Conservation (phyloP, 2,888 invertebrate genomes). For the Adelphocoris suturalis region DNA sequence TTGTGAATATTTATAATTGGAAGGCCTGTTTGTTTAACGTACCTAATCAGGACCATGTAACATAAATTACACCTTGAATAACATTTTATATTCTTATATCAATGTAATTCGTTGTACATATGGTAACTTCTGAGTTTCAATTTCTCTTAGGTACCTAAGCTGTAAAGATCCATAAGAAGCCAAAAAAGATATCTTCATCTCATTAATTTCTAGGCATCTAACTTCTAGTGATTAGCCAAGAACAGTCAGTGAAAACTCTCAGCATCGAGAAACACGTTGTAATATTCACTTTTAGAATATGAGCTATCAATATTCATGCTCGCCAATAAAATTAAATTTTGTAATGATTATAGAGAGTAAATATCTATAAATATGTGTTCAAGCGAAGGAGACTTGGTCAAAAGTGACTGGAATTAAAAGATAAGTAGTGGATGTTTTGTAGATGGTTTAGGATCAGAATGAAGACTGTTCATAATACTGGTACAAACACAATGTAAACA, state of each 20-base stretch:
- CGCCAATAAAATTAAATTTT: constrained; percentile 72
- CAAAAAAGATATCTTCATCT: constrained; percentile 41
- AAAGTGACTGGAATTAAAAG: constrained; percentile 74
- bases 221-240: constrained; percentile 31
- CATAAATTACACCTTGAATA: constrained; percentile 67
- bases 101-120: constrained; percentile 68
- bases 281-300: constrained; percentile 65
- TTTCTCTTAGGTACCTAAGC: constrained; percentile 53
- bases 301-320: constrained; percentile 69
- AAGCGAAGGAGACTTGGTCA: constrained; percentile 73
- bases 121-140: constrained; percentile 47
- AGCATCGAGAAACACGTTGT: constrained; percentile 63
- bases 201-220: constrained; percentile 25
- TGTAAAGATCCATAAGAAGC: constrained; percentile 49
- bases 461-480: constrained; percentile 75
- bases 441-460: constrained; percentile 74
- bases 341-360: constrained; percentile 72
- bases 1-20: constrained; percentile 57
- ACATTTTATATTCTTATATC: constrained; percentile 73
- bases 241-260: constrained; percentile 64
- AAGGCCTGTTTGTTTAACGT: constrained; percentile 72
- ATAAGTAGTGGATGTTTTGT: constrained; percentile 74
- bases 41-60: constrained; percentile 73
- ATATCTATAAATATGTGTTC: constrained; percentile 75
- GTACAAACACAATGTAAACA: constrained; percentile 74